Conservation (phyloP, 2,888 invertebrate genomes). For the Hecatera dysodea region DNA sequence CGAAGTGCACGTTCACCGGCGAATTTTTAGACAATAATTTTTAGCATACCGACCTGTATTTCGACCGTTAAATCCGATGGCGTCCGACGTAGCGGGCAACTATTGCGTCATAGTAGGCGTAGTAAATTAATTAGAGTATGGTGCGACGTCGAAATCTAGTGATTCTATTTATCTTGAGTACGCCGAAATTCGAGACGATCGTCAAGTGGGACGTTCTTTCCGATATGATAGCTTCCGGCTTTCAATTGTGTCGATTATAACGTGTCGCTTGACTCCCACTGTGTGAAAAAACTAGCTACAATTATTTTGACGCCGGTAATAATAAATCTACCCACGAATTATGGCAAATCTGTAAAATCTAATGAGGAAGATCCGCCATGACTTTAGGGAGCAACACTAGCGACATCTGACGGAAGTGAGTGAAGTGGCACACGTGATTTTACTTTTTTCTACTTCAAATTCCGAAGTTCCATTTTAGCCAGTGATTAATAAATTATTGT, state of each 20-base stretch:
- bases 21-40: constrained; percentile 55
- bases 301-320: constrained; percentile 84
- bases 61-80: constrained; percentile 75
- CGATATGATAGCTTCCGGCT: constrained; percentile 75
- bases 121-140: constrained; percentile 78
- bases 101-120: constrained; percentile 87
- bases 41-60: constrained; percentile 81
- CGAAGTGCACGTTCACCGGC: constrained; percentile 66
- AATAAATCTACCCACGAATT: constrained; percentile 89
- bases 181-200: constrained; percentile 87
- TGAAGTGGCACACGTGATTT: constrained; percentile 87
- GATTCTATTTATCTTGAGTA: constrained; percentile 81
- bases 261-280: constrained; percentile 81
- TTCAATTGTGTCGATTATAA: constrained; percentile 74
- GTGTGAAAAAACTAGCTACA: constrained; percentile 80
- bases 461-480: constrained; percentile 82
- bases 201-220: constrained; percentile 79
- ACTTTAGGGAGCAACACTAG: constrained; percentile 85
- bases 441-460: constrained; percentile 81
- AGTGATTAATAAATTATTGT: constrained; percentile 63
- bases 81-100: constrained; percentile 73
- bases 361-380: constrained; percentile 89
- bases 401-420: constrained; percentile 85
- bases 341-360: constrained; percentile 85
- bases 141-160: constrained; percentile 80